Evolutionary conservation across 92 coral and sea anemone species (phyloP).

Genomic region (Umimayanthus kanabou): DNA sequence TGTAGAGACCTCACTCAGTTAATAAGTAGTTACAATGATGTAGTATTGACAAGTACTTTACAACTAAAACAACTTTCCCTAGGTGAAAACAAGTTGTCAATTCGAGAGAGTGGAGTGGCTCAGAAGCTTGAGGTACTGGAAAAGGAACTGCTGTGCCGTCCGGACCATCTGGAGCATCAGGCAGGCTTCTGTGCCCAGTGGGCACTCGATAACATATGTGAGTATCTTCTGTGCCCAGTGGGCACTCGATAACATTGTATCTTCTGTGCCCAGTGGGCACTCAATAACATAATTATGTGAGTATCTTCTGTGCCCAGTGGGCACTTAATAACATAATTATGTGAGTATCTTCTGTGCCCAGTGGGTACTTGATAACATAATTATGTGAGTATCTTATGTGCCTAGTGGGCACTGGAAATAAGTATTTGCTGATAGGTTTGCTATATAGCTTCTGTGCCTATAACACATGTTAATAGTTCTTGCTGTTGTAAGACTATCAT

Average conservation of each 20-base stretch:
- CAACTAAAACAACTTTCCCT: neutral
- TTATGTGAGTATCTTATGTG: no score
- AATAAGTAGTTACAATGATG: no score
- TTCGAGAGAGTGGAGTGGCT: constrained; percentile 70
- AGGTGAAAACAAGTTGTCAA: constrained; percentile 91
- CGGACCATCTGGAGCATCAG: constrained; percentile 80
- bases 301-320: constrained; percentile 91
- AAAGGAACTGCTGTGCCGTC: constrained; percentile 68
- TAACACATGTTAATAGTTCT: no score
- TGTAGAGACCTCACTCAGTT: no score
- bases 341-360: constrained; percentile 75
- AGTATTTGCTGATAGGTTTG: neutral
- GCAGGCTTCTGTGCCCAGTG: constrained; percentile 98
- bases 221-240: constrained; percentile 91
- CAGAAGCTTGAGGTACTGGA: constrained; percentile 71
- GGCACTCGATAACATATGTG: constrained; percentile 73
- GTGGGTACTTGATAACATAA: constrained; percentile 77
- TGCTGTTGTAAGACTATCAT: no score
- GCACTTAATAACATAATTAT: constrained; percentile 67
- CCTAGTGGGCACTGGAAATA: no score
- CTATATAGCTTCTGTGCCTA: no score
- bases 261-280: constrained; percentile 95
- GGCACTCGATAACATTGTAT: constrained; percentile 73
- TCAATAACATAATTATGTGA: constrained; percentile 58
- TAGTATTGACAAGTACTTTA: no score